phyloP scores from a whole-genome alignment of 1,140 invertebrate genomes.

The Ips nitidus region DNA sequence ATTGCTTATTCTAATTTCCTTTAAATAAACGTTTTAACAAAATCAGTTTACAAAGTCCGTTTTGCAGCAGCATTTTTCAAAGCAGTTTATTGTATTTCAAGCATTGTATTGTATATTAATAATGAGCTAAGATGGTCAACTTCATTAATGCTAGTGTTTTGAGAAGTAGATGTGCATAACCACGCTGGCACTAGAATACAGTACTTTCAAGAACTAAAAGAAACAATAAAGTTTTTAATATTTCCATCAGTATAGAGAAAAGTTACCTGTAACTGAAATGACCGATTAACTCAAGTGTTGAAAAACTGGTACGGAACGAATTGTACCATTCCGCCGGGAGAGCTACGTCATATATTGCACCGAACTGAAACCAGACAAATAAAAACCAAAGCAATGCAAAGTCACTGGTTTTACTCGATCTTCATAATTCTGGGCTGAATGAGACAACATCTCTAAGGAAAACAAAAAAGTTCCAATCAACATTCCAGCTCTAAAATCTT shows the following conservation, averaged over 20 bases:
- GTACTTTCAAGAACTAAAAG: background rate
- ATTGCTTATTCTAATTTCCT: too few species aligned
- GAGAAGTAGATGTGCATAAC: background rate
- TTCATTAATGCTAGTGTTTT: background rate
- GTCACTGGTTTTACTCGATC: background rate
- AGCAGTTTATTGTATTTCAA: too few species aligned
- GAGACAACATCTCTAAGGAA: background rate
- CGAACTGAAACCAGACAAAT: conserved; percentile 3
- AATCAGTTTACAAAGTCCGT: too few species aligned
- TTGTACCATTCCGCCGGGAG: conserved; percentile 1
- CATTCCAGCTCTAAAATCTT: background rate
- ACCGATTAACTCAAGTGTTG: conserved; percentile 1
- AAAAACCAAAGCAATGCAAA: background rate
- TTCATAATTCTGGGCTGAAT: conserved; percentile 4
- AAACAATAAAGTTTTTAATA: background rate
- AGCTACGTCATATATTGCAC: conserved; percentile 4
- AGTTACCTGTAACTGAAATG: conserved; percentile 12
- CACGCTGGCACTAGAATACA: background rate
- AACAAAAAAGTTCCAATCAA: background rate
- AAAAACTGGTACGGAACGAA: conserved; percentile 5
- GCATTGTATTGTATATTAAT: too few species aligned
- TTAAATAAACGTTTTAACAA: too few species aligned
- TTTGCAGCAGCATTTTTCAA: too few species aligned
- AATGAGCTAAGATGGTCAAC: too few species aligned
- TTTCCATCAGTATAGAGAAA: background rate